These are phyloP conservation scores for Drosophila ezoana DNA, from an alignment of 2,888 invertebrate species.

Conservation along the genomic window DNA sequence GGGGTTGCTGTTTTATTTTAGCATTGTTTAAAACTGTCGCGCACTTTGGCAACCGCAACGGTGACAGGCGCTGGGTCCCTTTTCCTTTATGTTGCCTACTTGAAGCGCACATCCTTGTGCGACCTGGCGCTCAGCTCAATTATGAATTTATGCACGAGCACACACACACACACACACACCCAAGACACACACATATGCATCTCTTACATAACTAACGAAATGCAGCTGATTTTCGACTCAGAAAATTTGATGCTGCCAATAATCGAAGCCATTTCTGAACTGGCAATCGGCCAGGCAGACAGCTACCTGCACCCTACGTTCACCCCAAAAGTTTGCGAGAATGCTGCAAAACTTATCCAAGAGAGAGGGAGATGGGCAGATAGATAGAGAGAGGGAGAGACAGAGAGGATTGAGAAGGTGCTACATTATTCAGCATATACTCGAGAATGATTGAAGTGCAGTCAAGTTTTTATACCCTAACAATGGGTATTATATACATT, in stretches of 20 bases:
- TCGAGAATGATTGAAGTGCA: conserved; percentile 56
- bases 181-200: neutral
- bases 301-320: conserved; percentile 4
- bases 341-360: neutral
- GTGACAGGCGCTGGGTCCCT: conserved; percentile 16
- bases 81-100: conserved; percentile 11
- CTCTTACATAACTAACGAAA: conserved; percentile 45
- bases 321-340: conserved; percentile 3
- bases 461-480: conserved; percentile 7
- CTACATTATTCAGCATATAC: conserved; percentile 33
- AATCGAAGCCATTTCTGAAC: conserved; percentile 35
- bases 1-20: conserved; percentile 9
- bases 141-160: conserved; percentile 68
- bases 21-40: conserved; percentile 69
- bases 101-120: conserved; percentile 28
- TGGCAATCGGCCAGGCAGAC: conserved; percentile 18
- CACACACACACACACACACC: conserved; percentile 5
- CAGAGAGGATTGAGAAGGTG: conserved; percentile 12
- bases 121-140: conserved; percentile 53
- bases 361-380: conserved; percentile 4
- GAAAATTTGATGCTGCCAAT: conserved; percentile 34
- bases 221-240: conserved; percentile 26
- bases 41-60: conserved; percentile 58
- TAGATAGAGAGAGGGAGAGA: neutral
- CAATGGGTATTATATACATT: neutral